These are phyloP conservation scores for Suillia variegata DNA, from an alignment of 2,888 invertebrate species.

Conservation along the genomic window DNA sequence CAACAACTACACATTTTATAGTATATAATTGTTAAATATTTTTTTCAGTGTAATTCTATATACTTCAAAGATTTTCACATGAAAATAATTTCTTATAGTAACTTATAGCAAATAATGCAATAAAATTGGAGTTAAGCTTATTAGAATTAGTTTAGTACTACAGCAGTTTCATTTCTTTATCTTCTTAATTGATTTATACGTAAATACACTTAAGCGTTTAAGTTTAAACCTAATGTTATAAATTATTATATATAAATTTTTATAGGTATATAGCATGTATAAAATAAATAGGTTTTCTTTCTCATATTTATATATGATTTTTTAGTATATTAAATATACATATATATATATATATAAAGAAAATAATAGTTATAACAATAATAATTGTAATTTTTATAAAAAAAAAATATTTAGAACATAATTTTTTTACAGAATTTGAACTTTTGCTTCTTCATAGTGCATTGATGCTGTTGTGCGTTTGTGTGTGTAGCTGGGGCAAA, in stretches of 20 bases:
- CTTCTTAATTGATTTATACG: no score
- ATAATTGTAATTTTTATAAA: no score
- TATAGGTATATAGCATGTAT: slow-evolving; percentile 7
- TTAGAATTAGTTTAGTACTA: slow-evolving; percentile 4
- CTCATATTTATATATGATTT: not conserved
- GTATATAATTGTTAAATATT: not conserved
- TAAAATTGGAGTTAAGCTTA: slow-evolving; percentile 24
- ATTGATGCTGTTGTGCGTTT: not conserved
- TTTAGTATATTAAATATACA: slow-evolving; percentile 15
- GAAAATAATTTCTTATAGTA: slow-evolving; percentile 5
- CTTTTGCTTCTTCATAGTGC: not conserved
- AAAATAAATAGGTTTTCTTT: slow-evolving; percentile 7
- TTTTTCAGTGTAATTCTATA: not conserved
- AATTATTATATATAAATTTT: not conserved
- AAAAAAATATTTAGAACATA: slow-evolving; percentile 19
- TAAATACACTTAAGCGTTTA: not conserved
- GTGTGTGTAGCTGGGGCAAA: no score
- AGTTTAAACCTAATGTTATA: slow-evolving; percentile 7
- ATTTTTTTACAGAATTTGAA: slow-evolving; percentile 15
- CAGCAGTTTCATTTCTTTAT: no score
- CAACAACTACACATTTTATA: not conserved
- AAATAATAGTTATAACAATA: no score
- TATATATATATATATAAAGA: slow-evolving; percentile 9
- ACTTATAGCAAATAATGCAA: slow-evolving; percentile 28
- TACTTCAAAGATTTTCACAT: no score